A percentile compares a stretch with the other conserved stretches of the same genome.
Conservation (phyloP, 2,797 vertebrate species). For the Alectoris magna region DNA sequence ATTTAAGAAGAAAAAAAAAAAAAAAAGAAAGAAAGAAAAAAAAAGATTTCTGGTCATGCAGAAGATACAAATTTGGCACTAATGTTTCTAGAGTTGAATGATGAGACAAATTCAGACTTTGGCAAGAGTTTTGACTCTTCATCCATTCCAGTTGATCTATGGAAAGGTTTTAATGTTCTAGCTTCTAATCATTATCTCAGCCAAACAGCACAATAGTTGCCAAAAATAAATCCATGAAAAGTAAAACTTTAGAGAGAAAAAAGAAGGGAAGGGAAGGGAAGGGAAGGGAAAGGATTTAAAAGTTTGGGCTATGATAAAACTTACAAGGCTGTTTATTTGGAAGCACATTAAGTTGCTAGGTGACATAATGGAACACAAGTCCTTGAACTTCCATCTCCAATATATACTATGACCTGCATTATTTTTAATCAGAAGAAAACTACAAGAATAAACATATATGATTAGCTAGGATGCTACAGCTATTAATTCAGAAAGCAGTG, state of each 20-base stretch:
- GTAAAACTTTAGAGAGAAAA: conserved; percentile 17
- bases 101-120: background rate
- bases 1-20: background rate
- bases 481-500: background rate
- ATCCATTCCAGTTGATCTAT: background rate
- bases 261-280: background rate
- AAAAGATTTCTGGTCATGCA: background rate
- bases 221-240: conserved; percentile 59
- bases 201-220: conserved; percentile 38
- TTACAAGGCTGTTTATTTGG: conserved; percentile 63
- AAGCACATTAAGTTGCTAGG: conserved; percentile 66
- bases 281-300: conserved; percentile 18
- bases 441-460: rapidly evolving
- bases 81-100: background rate
- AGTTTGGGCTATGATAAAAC: conserved; percentile 42
- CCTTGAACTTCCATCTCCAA: conserved; percentile 13
- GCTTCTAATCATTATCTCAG: conserved; percentile 15
- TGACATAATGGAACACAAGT: conserved; percentile 65
- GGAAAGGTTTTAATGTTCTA: conserved; percentile 42
- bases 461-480: background rate
- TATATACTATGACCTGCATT: background rate
- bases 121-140: background rate
- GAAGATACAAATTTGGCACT: background rate
- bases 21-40: background rate
- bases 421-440: conserved; percentile 3